A percentile compares a stretch with the other conserved stretches of the same genome.
Evolutionary conservation across 2,888 invertebrate genomes (phyloP).

Genomic region (Latheticus oryzae): DNA sequence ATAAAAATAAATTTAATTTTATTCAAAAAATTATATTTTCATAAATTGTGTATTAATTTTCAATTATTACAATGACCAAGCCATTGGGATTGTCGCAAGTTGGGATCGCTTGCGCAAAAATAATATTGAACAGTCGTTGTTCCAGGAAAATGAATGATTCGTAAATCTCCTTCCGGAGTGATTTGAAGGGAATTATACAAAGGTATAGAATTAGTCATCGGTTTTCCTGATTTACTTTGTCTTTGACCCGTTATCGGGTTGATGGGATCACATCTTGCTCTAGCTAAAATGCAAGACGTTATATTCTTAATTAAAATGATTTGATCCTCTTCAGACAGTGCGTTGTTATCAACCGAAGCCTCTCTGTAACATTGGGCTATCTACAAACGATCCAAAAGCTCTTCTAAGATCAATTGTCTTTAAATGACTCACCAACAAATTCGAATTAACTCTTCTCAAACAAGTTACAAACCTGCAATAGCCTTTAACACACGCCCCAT

Average conservation of each 20-base stretch:
- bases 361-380: constrained; percentile 69
- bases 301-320: constrained; percentile 72
- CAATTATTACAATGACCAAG: no score
- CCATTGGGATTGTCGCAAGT: constrained; percentile 67
- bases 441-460: constrained; percentile 69
- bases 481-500: constrained; percentile 68
- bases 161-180: constrained; percentile 68
- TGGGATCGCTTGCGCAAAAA: constrained; percentile 69
- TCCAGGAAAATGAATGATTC: constrained; percentile 69
- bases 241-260: constrained; percentile 76
- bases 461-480: constrained; percentile 74
- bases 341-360: constrained; percentile 67
- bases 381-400: constrained; percentile 55
- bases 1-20: constrained; percentile 17
- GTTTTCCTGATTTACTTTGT: constrained; percentile 64
- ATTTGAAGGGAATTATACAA: constrained; percentile 71
- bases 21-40: no score
- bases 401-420: background rate
- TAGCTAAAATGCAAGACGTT: constrained; percentile 75
- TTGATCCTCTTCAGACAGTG: constrained; percentile 67
- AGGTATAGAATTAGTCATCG: constrained; percentile 55
- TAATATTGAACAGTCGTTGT: constrained; percentile 67
- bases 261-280: constrained; percentile 71
- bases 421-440: constrained; percentile 67
- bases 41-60: no score